Evolutionary conservation across 2,888 invertebrate species (phyloP).

Genomic region (Troides oblongomaculatus): DNA sequence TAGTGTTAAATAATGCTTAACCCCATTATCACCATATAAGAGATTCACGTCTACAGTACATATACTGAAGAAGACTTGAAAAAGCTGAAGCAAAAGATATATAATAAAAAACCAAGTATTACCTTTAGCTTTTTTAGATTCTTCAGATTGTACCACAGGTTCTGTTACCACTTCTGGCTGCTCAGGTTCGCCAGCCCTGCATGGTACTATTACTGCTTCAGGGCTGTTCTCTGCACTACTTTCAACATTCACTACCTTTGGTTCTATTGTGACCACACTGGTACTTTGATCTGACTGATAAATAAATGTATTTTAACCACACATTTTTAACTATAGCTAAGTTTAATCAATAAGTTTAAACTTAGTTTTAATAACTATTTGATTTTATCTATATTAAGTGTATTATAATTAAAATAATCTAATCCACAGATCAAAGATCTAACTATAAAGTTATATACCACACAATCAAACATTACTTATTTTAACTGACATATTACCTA

Average conservation of each 20-base stretch:
- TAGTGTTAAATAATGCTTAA: too few species aligned
- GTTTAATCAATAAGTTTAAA: background rate
- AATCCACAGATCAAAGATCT: too few species aligned
- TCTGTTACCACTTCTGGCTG: constrained; percentile 24
- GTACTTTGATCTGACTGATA: constrained; percentile 12
- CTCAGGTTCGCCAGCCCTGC: constrained; percentile 54
- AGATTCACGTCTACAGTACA: too few species aligned
- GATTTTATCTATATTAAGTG: too few species aligned
- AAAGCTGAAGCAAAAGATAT: background rate
- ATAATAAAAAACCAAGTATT: background rate
- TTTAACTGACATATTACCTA: too few species aligned
- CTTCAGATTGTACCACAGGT: constrained; percentile 23
- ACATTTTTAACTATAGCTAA: background rate
- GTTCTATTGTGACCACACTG: constrained; percentile 17
- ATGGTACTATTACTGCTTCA: constrained; percentile 49
- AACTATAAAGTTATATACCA: too few species aligned
- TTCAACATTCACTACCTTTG: constrained; percentile 64
- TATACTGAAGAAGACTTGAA: too few species aligned
- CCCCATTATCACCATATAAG: too few species aligned
- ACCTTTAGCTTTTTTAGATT: constrained; percentile 35
- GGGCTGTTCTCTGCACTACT: constrained; percentile 72
- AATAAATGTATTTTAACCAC: background rate
- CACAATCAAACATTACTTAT: too few species aligned
- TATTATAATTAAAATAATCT: too few species aligned
- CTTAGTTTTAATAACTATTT: too few species aligned